Conservation (phyloP, 2,888 invertebrate species). For the Agapostemon virescens region DNA sequence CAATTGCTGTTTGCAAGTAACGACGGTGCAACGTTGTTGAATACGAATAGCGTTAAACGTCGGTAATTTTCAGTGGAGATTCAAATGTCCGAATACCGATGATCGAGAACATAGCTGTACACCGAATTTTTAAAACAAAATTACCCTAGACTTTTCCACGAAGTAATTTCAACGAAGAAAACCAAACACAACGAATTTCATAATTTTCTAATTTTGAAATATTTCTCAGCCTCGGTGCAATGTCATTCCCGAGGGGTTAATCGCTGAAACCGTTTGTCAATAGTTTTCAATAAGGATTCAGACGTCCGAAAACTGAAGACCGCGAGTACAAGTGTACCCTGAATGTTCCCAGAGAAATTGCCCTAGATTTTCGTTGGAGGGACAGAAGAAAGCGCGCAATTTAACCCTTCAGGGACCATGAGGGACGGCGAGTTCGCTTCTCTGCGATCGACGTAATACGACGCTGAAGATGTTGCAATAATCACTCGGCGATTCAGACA, state of each 20-base stretch:
- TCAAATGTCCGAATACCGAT: neutral
- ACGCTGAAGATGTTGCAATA: neutral
- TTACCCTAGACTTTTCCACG: too few relatives aligned
- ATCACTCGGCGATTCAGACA: neutral
- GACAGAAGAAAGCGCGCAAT: neutral
- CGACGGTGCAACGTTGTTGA: neutral
- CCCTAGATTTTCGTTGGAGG: neutral
- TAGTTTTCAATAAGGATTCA: neutral
- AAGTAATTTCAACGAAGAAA: too few relatives aligned
- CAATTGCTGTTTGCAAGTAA: neutral
- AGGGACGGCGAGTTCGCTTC: neutral
- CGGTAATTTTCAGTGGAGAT: neutral
- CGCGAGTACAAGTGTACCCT: neutral
- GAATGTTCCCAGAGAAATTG: neutral
- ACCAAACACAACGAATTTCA: too few relatives aligned
- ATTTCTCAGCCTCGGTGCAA: too few relatives aligned
- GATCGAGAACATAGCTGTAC: neutral
- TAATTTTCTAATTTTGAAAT: too few relatives aligned
- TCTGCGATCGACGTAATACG: neutral
- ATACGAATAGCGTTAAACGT: neutral
- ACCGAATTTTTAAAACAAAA: neutral
- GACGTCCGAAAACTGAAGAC: too few relatives aligned
- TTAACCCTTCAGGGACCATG: neutral
- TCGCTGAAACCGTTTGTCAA: neutral
- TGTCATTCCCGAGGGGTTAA: neutral